Percentiles rank a stretch among this genome's conserved stretches.
Evolutionary conservation across 1,140 invertebrate species (phyloP).

Genomic region (Sycophila sp.): DNA sequence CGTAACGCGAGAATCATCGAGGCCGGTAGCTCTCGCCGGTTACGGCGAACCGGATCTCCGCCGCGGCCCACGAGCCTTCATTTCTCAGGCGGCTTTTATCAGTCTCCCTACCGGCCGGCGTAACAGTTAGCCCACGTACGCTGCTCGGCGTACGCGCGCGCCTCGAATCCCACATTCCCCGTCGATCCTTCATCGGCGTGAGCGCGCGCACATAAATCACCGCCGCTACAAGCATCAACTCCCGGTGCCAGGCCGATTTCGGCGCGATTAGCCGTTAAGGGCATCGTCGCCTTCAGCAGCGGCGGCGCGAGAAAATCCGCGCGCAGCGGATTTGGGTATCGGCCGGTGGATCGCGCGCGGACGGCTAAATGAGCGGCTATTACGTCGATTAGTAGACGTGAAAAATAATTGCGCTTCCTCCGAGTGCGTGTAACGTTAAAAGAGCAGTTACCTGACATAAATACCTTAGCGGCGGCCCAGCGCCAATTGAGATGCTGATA

Average conservation of each 20-base stretch:
- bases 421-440: no score
- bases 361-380: no score
- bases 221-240: not conserved
- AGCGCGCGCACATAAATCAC: not conserved
- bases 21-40: no score
- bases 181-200: not conserved
- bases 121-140: not conserved
- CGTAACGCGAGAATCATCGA: no score
- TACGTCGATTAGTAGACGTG: no score
- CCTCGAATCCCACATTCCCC: not conserved
- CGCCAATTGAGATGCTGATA: no score
- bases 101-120: no score
- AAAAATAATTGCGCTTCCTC: no score
- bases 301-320: not conserved
- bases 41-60: not conserved
- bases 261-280: conserved; percentile 17
- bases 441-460: no score
- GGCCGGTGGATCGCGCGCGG: not conserved
- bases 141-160: not conserved
- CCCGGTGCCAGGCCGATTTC: not conserved
- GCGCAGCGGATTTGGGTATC: not conserved
- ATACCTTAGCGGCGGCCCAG: no score
- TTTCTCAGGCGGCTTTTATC: no score
- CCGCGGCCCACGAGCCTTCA: not conserved
- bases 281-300: no score